Conservation (phyloP, 2,888 invertebrate species). For the Anorthoa munda region DNA sequence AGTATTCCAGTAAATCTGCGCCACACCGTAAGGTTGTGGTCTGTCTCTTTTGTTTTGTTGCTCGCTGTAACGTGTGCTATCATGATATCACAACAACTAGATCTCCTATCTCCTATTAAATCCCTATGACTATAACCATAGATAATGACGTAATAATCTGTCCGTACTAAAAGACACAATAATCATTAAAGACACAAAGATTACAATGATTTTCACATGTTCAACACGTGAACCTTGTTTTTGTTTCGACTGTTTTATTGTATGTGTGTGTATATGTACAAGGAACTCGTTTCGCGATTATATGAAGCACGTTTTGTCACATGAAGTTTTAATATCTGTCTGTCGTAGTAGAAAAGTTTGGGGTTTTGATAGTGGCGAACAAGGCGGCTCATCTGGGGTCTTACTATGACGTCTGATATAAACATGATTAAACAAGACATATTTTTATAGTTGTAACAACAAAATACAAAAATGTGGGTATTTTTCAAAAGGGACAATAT, state of each 20-base stretch:
- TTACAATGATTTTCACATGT: conserved; percentile 30
- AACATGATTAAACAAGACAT: too few relatives aligned
- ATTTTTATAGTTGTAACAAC: too few relatives aligned
- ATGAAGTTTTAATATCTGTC: background rate
- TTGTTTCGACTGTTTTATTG: conserved; percentile 24
- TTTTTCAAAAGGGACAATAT: too few relatives aligned
- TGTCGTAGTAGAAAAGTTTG: background rate
- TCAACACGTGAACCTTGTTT: conserved; percentile 22
- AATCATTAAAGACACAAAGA: conserved; percentile 13
- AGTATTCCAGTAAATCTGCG: too few relatives aligned
- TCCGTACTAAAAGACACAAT: background rate
- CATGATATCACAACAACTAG: background rate
- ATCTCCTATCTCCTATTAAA: background rate
- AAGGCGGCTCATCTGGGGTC: background rate
- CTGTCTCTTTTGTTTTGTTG: too few relatives aligned
- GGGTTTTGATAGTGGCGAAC: background rate
- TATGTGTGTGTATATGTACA: background rate
- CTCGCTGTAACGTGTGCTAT: too few relatives aligned
- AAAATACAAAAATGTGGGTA: too few relatives aligned
- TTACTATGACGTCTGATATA: too few relatives aligned
- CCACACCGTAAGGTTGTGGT: too few relatives aligned
- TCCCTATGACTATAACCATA: too few relatives aligned
- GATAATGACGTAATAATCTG: background rate
- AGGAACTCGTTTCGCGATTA: conserved; percentile 24
- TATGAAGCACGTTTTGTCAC: conserved; percentile 8